Percentiles rank a stretch among this genome's conserved stretches.
phyloP scores from a whole-genome alignment of 2,113 vertebrate species.

The Ochotona princeps region DNA sequence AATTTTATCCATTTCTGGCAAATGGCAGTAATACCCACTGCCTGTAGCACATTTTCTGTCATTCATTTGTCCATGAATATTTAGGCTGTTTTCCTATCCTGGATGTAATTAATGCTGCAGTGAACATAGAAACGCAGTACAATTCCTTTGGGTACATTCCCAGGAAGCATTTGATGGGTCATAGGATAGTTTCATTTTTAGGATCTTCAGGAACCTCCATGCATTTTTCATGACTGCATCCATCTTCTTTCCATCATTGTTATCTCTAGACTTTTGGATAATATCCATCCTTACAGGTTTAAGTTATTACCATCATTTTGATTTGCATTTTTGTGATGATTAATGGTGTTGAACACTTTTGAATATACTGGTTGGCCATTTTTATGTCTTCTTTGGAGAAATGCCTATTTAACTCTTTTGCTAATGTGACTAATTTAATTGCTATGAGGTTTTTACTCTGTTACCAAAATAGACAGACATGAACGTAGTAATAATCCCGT shows the following conservation, averaged over 20 bases:
- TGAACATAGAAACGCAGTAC: not conserved
- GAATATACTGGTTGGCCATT: not conserved
- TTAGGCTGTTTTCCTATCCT: not conserved
- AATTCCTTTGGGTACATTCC: not conserved
- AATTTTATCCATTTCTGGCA: not conserved
- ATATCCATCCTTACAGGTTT: not conserved
- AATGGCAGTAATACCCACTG: not conserved
- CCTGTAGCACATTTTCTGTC: not conserved
- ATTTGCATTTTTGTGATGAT: not conserved
- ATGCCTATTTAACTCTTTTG: not conserved
- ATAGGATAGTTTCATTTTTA: not conserved
- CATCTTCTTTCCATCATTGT: not conserved
- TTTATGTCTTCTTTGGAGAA: not conserved
- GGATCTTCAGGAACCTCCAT: not conserved
- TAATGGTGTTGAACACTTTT: not conserved
- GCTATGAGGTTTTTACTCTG: not conserved
- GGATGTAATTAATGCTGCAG: not conserved
- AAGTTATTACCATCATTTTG: not conserved
- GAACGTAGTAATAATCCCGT: not conserved
- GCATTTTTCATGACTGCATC: not conserved
- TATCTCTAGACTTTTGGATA: not conserved
- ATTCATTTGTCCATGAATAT: not conserved
- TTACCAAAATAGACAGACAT: not conserved
- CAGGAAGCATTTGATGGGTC: not conserved
- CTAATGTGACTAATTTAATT: not conserved